Percentiles rank a stretch among this genome's conserved stretches.
phyloP scores from a whole-genome alignment of 2,888 invertebrate species.

The Sarcophaga carnaria region DNA sequence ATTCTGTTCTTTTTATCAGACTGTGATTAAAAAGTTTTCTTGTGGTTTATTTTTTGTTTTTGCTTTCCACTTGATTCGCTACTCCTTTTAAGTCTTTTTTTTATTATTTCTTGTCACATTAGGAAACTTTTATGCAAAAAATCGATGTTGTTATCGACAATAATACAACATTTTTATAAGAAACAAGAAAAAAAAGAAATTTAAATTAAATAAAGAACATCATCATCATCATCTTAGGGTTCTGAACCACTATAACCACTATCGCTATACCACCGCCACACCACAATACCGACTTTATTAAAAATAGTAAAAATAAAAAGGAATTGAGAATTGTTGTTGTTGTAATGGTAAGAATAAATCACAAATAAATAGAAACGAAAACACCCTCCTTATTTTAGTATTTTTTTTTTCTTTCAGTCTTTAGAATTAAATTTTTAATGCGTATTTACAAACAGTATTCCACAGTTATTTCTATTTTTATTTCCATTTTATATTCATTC shows the following conservation, averaged over 20 bases:
- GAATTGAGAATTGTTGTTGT: not conserved
- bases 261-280: constrained; percentile 6
- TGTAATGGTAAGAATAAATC: constrained; percentile 5
- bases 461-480: not conserved
- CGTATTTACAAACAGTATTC: constrained; percentile 32
- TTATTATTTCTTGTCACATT: constrained; percentile 3
- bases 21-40: constrained; percentile 24
- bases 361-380: constrained; percentile 10
- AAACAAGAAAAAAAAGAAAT: not conserved
- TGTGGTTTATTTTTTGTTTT: not conserved
- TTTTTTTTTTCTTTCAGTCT: constrained; percentile 1
- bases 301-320: constrained; percentile 3
- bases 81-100: constrained; percentile 1
- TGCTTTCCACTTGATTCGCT: not conserved
- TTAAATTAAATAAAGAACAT: constrained; percentile 20
- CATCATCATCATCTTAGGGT: not conserved
- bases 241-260: too few relatives aligned
- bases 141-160: constrained; percentile 53
- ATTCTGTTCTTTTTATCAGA: not conserved
- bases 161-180: not conserved
- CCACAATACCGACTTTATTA: not conserved
- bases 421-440: not conserved
- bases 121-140: constrained; percentile 44
- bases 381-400: constrained; percentile 35
- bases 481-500: not conserved